Evolutionary conservation across 1,140 invertebrate species (phyloP).

Genomic region (Centruroides sculpturatus): DNA sequence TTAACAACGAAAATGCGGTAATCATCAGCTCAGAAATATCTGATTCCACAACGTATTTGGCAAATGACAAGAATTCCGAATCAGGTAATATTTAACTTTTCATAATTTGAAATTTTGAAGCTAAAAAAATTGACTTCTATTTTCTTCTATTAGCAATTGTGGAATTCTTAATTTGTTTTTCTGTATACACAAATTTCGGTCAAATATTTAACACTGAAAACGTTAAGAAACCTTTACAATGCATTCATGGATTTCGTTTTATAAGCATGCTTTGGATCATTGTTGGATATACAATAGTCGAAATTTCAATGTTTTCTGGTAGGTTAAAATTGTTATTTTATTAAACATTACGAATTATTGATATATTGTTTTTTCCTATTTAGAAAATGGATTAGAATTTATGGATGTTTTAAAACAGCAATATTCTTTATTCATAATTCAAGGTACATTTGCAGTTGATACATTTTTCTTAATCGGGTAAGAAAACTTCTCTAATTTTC

Average conservation of each 20-base stretch:
- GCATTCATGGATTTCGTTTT: slow-evolving; percentile 23
- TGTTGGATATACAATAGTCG: no score
- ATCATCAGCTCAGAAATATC: neutral
- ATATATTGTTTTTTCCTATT: no score
- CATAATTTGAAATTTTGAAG: no score
- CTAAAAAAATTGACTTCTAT: no score
- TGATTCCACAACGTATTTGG: neutral
- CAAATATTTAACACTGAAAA: slow-evolving; percentile 2
- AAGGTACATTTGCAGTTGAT: neutral
- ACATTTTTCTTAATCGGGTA: no score
- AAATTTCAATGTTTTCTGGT: no score
- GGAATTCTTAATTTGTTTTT: slow-evolving; percentile 8
- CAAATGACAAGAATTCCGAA: neutral
- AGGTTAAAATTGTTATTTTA: neutral
- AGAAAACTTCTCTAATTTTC: no score
- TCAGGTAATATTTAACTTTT: neutral
- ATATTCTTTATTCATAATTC: neutral
- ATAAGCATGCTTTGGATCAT: slow-evolving; percentile 9
- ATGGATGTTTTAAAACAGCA: no score
- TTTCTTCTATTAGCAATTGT: no score
- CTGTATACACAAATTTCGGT: slow-evolving; percentile 1
- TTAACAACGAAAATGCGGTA: neutral
- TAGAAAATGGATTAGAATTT: no score
- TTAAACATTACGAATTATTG: neutral
- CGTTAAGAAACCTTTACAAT: neutral